A percentile compares a stretch with the other conserved stretches of the same genome.
These are phyloP conservation scores for Rallus crepitans DNA, from an alignment of 2,797 vertebrate species.

Conservation along the genomic window DNA sequence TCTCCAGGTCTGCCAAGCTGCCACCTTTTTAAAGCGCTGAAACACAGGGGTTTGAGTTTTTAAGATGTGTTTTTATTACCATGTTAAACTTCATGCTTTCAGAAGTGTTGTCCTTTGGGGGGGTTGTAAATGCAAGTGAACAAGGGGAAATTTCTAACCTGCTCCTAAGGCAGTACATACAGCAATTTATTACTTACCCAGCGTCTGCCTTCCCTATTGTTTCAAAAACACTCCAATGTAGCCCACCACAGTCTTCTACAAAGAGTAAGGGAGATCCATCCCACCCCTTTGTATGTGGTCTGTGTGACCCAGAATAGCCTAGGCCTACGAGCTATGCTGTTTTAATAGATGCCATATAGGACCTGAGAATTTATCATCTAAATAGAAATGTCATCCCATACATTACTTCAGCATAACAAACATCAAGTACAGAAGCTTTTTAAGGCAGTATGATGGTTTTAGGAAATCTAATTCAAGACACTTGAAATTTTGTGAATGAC, in stretches of 20 bases:
- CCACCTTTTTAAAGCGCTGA: conserved; percentile 31
- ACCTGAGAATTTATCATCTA: neutral
- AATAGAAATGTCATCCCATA: neutral
- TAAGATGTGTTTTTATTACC: conserved; percentile 20
- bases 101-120: neutral
- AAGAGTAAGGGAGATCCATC: neutral
- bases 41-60: conserved; percentile 15
- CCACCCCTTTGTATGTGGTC: neutral
- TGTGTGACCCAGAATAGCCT: neutral
- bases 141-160: neutral
- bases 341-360: neutral
- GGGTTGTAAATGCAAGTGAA: neutral
- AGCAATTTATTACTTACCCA: neutral
- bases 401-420: neutral
- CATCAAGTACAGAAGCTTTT: neutral
- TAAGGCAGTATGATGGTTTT: neutral
- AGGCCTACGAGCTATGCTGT: neutral
- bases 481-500: neutral
- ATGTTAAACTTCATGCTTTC: conserved; percentile 13
- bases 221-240: neutral
- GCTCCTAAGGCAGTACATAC: neutral
- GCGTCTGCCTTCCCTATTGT: neutral
- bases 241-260: neutral
- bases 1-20: conserved; percentile 69
- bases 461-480: neutral